Base-by-base conservation (phyloP, 2,888 invertebrate species). In the Conomelus anceps region DNA sequence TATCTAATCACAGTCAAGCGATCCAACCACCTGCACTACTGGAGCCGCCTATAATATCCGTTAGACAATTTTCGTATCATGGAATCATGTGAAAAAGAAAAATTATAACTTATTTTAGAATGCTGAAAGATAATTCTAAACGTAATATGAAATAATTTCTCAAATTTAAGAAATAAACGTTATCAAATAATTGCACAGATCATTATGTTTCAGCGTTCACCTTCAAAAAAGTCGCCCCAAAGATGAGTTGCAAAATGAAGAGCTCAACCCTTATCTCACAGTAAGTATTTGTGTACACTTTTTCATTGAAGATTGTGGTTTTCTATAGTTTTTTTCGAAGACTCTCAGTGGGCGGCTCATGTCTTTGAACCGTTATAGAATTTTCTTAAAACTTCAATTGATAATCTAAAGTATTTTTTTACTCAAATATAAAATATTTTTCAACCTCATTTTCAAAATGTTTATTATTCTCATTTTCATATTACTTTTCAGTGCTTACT, bases 221-320 rank as follows among this genome's bases (percentile, higher is more conserved):
- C 94, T 96, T 92, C 94, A 95, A 93, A 95, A 96, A 92, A 95
- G 97, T 1, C 96, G 96, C 92, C 97, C 98, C 0, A 95, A 95
- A 92, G 97, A 98, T 93, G 96, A 96, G 88, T 93, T 98, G 7
- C 95, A 96, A 41, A 95, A 95, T 29, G 99, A 99, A 93, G 97
- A 98, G 93, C 93, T 98, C 0, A 94, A 95, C 90, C 97, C 98
- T 0, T 98, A 97, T 93, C 94, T 98, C 87, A 93, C 92, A 89
- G 94, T 94, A 92, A 92, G 93, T 92, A 87, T 87, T 26, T 23
- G 26, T 41, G 17, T 41, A 26, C 87, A 17, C 88, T 85, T 89
- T 88, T 24, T 26, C 11, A 87, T 85, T 85, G 17, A 88, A 22
- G 24, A 22, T 34, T 41, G n/a, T n/a, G 63, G 89, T 89, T 24